These are phyloP conservation scores for Pachliopta kotzebuea DNA, from an alignment of 2,888 invertebrate genomes.

Conservation along the genomic window DNA sequence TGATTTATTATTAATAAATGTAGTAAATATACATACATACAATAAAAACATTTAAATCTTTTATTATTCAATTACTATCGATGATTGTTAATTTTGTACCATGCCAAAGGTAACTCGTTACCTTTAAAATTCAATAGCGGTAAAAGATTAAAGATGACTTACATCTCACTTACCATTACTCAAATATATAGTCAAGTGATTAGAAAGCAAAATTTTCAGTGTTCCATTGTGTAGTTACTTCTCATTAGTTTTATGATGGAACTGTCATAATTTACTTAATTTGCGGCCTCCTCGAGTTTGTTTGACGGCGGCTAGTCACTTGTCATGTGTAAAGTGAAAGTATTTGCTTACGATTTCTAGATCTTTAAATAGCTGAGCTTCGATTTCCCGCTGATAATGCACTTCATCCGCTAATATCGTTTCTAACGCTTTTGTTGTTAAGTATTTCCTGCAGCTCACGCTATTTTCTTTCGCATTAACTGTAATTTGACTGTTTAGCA, in stretches of 20 bases:
- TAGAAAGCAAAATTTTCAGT: not conserved
- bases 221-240: not conserved
- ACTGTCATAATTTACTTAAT: slow-evolving; percentile 8
- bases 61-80: too few species aligned
- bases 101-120: not conserved
- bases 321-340: slow-evolving; percentile 34
- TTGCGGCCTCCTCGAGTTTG: slow-evolving; percentile 6
- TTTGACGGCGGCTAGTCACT: slow-evolving; percentile 15
- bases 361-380: slow-evolving; percentile 25
- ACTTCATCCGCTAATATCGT: not conserved
- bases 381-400: not conserved
- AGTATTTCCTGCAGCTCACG: not conserved
- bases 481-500: not conserved
- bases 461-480: slow-evolving; percentile 4
- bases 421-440: not conserved
- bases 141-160: too few species aligned
- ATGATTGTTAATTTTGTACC: not conserved
- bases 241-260: not conserved
- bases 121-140: too few species aligned
- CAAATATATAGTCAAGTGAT: not conserved
- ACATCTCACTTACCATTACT: too few species aligned
- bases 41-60: too few species aligned
- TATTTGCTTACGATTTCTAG: slow-evolving; percentile 33
- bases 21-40: too few species aligned
- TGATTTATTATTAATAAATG: too few species aligned